A percentile compares a stretch with the other conserved stretches of the same genome.
Conservation (phyloP, 2,113 vertebrate genomes). For the Podarcis muralis region DNA sequence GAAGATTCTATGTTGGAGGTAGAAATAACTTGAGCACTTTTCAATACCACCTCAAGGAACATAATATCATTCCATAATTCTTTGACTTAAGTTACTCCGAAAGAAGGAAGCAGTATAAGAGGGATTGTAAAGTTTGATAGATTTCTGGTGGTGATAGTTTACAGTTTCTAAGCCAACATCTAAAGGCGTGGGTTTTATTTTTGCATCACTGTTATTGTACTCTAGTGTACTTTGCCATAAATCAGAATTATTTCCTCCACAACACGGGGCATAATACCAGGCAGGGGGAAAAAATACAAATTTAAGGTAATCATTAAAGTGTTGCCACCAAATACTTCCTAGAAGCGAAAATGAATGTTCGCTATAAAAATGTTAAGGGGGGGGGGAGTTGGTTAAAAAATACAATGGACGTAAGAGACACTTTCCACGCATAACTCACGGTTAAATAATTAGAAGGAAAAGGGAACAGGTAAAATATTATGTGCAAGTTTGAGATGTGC, state of each 20-base stretch:
- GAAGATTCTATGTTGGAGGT: constrained; percentile 45
- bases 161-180: constrained; percentile 70
- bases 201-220: constrained; percentile 69
- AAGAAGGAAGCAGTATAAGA: constrained; percentile 67
- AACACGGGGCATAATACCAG: constrained; percentile 56
- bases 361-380: constrained; percentile 39
- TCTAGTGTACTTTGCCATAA: constrained; percentile 67
- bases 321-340: constrained; percentile 57
- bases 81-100: constrained; percentile 65
- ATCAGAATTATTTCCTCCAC: constrained; percentile 75
- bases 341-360: constrained; percentile 48
- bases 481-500: constrained; percentile 33
- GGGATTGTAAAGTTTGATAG: constrained; percentile 74
- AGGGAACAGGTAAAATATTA: constrained; percentile 58
- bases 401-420: constrained; percentile 39
- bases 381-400: constrained; percentile 51
- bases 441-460: constrained; percentile 58
- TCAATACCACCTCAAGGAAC: constrained; percentile 66
- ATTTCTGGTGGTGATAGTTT: constrained; percentile 71
- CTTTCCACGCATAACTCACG: constrained; percentile 53
- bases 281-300: constrained; percentile 57
- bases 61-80: constrained; percentile 70
- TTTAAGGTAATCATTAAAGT: constrained; percentile 69
- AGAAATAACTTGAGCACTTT: constrained; percentile 39
- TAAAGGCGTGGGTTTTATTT: constrained; percentile 71